Evolutionary conservation across 2,888 invertebrate genomes (phyloP), one percentile per base, ranked within the genome.

Genomic region (Ditula angustiorana): DNA sequence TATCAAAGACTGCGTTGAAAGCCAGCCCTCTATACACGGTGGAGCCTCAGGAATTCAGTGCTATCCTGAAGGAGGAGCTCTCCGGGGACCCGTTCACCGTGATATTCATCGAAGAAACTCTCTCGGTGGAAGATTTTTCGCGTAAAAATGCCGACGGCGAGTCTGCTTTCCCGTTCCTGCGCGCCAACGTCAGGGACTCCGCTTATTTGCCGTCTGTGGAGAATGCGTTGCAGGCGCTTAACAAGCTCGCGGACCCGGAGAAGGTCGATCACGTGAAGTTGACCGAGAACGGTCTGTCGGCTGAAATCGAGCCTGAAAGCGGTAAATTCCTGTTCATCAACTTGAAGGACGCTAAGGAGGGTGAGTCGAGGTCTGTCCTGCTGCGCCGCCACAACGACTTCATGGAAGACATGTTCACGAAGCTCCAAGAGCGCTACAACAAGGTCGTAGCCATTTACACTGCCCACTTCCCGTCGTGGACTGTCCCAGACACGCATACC

Each of bases 161-260:
- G n/a, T 79, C 83, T 0, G 74, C 83, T 0, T 93, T 84, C 70
- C 84, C 91, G 1, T 91, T 86, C 71, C 76, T 94, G 13, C 83
- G 83, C 7, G 70, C 79, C 0, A 79, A 88, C 26, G 76, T 89
- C 11, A 72, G 71, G 0, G 72, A 83, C 0, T 77, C 92, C 21
- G 83, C 93, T 0, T 96, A 95, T 78, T 84, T 95, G 57, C 94
- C 95, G 7, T 92, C 93, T 19, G 96, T 96, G 0, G 91, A 94
- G 47, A 91, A 94, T 66, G 94, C 96, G 0, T 66, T 95, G 10
- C 83, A 86, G 1, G 94, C 93, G 0, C 74, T 96, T 35, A 90
- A 94, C 69, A 85, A 92, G 26, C 74, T 95, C 5, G 87, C 92
- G 0, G 86, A 89, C 5, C 87, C 92, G 0, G 76, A 82, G 2